Percentiles rank a stretch among this genome's conserved stretches.
phyloP scores from a whole-genome alignment of 2,113 vertebrate species.

The Steatornis caripensis region DNA sequence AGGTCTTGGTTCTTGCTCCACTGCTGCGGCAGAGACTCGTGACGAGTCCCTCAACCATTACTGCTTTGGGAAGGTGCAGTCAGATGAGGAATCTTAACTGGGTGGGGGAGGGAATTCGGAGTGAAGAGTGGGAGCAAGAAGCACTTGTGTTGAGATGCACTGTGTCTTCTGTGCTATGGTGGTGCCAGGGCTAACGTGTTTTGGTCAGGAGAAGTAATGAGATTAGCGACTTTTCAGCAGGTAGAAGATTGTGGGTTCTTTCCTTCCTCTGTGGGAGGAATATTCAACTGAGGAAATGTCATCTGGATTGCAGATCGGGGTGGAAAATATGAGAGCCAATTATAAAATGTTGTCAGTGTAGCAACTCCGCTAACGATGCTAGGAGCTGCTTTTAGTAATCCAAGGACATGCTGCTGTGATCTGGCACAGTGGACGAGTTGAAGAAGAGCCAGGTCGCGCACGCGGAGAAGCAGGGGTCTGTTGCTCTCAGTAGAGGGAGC shows the following conservation, averaged over 20 bases:
- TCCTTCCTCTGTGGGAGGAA: background rate
- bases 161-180: background rate
- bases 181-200: background rate
- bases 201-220: background rate
- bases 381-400: background rate
- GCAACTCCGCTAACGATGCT: background rate
- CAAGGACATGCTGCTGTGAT: background rate
- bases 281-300: background rate
- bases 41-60: background rate
- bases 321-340: background rate
- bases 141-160: background rate
- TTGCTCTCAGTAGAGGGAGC: background rate
- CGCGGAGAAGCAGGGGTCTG: background rate
- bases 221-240: background rate
- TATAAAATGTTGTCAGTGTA: background rate
- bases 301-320: background rate
- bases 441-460: background rate
- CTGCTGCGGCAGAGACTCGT: accelerated
- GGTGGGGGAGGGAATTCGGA: background rate
- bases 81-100: background rate
- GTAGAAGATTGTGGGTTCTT: background rate
- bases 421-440: background rate
- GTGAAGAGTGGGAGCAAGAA: background rate
- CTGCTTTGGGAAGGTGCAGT: background rate
- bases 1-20: background rate